phyloP scores from a whole-genome alignment of 2,888 invertebrate genomes.

The Hydriomena furcata region DNA sequence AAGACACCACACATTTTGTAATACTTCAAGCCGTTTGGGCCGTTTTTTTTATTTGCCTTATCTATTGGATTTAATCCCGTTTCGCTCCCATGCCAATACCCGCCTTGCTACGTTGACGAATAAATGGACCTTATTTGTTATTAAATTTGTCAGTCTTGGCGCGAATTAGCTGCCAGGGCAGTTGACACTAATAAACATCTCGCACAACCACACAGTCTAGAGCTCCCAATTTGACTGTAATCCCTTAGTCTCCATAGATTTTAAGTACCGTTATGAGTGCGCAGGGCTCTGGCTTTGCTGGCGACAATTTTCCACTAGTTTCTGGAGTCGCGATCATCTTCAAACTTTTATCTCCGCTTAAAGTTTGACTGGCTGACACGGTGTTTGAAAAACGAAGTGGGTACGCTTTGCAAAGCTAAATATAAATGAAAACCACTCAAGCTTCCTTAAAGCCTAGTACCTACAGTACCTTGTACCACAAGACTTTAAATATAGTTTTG shows the following conservation, averaged over 20 bases:
- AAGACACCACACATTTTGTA: no score
- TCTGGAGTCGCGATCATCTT: constrained; percentile 52
- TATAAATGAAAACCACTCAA: no score
- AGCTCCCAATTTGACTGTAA: constrained; percentile 35
- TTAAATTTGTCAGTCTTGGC: constrained; percentile 68
- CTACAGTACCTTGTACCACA: no score
- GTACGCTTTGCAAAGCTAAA: constrained; percentile 3
- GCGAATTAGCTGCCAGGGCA: constrained; percentile 61
- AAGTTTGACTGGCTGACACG: constrained; percentile 38
- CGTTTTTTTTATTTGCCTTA: no score
- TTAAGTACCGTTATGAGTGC: constrained; percentile 24
- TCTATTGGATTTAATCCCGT: neutral
- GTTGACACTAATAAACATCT: constrained; percentile 68
- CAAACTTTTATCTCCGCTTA: constrained; percentile 57
- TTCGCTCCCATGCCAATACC: neutral
- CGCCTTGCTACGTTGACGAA: constrained; percentile 1
- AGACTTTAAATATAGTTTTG: no score
- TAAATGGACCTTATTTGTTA: constrained; percentile 49
- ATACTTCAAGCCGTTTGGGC: no score
- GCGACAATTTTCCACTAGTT: constrained; percentile 53
- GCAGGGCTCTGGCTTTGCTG: constrained; percentile 40
- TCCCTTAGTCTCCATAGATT: constrained; percentile 26
- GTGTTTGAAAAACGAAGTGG: constrained; percentile 15
- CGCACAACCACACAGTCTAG: constrained; percentile 43
- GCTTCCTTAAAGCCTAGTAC: no score